Evolutionary conservation across 2,888 invertebrate species (phyloP), one percentile per base, ranked within the genome.

Genomic region (Phalera bucephala): DNA sequence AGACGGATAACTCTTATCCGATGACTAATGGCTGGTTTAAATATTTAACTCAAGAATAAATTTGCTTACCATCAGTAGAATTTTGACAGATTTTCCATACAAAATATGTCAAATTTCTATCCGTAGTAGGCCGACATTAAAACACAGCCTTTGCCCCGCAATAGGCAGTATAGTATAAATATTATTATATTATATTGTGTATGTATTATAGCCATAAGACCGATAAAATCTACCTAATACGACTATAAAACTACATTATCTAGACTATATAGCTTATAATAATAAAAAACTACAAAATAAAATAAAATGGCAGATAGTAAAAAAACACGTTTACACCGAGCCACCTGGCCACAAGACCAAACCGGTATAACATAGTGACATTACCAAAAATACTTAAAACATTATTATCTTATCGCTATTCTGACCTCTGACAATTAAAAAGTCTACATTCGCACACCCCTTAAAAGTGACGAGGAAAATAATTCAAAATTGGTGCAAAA

Each of bases 341-440:
- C 19, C 12, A 13, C 31, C 26, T 32, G 33, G 29, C 20, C 11
- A 40, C 32, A 39, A 28, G 22, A 13, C 31, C 6, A 31, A 47
- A 54, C 49, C 35, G 38, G 52, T 39, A 31, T 3, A 30, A 31
- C 33, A 0, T 23, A 41, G 39, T 35, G 31, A 41, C 36, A 40
- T 40, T 23, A n/a, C n/a, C n/a, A 32, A 41, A 36, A 32, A 11
- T 31, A 26, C 12, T 27, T 10, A 26, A 32, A 30, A 19, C 17
- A 36, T 33, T n/a, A n/a, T n/a, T 40, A 47, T 45, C 26, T 49
- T 38, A 48, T 52, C 36, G 20, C 22, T 20, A 8, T 11, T 12
- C 3, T 39, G 45, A 50, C 52, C 47, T 52, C 31, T 46, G 40
- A 36, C 32, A 37, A 34, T 23, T 40, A 8, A 10, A 35, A 14